Percentiles rank a stretch among this genome's conserved stretches.
Conservation (phyloP, 2,888 invertebrate genomes). For the Eristalinus aeneus region DNA sequence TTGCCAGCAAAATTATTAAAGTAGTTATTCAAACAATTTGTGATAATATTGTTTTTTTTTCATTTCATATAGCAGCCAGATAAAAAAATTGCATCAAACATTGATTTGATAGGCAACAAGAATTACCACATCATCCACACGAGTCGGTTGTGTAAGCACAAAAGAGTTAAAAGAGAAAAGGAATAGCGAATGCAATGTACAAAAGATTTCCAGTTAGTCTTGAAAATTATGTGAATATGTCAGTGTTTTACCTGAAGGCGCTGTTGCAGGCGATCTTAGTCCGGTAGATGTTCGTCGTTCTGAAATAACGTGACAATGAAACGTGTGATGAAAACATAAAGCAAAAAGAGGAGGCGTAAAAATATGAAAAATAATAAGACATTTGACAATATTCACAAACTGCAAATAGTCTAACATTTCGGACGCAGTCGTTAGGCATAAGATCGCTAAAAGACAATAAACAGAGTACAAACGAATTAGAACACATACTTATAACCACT, state of each 20-base stretch:
- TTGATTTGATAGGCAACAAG: slow-evolving; percentile 33
- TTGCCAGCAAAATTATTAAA: slow-evolving; percentile 47
- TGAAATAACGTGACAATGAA: slow-evolving; percentile 50
- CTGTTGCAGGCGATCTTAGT: slow-evolving; percentile 74
- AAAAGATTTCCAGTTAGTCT: slow-evolving; percentile 52
- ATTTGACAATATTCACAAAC: slow-evolving; percentile 8
- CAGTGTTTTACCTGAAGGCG: slow-evolving; percentile 74
- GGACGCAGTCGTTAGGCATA: background rate
- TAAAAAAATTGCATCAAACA: slow-evolving; percentile 43
- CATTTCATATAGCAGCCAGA: slow-evolving; percentile 45
- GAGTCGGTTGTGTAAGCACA: slow-evolving; percentile 62
- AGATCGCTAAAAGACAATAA: background rate
- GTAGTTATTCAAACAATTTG: slow-evolving; percentile 10
- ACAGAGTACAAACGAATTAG: slow-evolving; percentile 15
- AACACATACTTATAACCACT: slow-evolving; percentile 74
- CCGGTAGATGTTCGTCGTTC: slow-evolving; percentile 74
- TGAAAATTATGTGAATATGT: background rate
- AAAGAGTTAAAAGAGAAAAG: slow-evolving; percentile 41
- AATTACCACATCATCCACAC: slow-evolving; percentile 66
- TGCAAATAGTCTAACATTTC: background rate
- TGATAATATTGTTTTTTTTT: background rate
- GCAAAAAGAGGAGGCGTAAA: background rate
- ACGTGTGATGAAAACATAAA: slow-evolving; percentile 25
- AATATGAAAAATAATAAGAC: background rate
- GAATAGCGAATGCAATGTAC: slow-evolving; percentile 34